A percentile compares a stretch with the other conserved stretches of the same genome.
Conservation (phyloP, 2,113 vertebrate species). For the Nycticryphes semicollaris region DNA sequence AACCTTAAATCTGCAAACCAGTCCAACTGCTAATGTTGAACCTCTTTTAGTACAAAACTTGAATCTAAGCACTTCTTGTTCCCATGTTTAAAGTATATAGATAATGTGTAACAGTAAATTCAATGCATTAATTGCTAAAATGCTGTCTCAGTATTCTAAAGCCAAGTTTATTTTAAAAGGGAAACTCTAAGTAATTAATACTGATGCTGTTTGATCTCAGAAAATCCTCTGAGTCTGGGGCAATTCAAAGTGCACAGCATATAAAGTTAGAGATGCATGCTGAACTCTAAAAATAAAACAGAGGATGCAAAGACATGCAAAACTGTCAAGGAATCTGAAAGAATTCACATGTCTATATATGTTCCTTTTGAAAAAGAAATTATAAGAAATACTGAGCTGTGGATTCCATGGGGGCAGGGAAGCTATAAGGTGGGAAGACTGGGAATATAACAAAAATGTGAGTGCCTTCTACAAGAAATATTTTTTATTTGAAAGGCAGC, state of each 20-base stretch:
- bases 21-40: neutral
- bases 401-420: neutral
- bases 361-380: neutral
- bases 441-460: slow-evolving; percentile 13
- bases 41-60: neutral
- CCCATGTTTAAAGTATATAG: neutral
- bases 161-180: slow-evolving; percentile 3
- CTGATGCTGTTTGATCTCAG: slow-evolving; percentile 28
- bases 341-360: neutral
- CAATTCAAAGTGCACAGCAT: neutral
- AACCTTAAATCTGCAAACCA: neutral
- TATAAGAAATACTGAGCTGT: neutral
- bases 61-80: neutral
- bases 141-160: slow-evolving; percentile 20
- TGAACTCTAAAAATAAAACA: neutral
- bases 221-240: slow-evolving; percentile 22
- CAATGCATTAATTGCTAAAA: neutral
- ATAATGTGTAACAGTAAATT: neutral
- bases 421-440: slow-evolving; percentile 1
- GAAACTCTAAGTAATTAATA: slow-evolving; percentile 40
- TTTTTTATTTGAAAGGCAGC: slow-evolving; percentile 38
- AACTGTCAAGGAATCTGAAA: neutral
- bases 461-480: neutral
- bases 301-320: neutral
- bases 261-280: neutral